Evolutionary conservation across 2,888 invertebrate species (phyloP).

Genomic region (Timema podura): DNA sequence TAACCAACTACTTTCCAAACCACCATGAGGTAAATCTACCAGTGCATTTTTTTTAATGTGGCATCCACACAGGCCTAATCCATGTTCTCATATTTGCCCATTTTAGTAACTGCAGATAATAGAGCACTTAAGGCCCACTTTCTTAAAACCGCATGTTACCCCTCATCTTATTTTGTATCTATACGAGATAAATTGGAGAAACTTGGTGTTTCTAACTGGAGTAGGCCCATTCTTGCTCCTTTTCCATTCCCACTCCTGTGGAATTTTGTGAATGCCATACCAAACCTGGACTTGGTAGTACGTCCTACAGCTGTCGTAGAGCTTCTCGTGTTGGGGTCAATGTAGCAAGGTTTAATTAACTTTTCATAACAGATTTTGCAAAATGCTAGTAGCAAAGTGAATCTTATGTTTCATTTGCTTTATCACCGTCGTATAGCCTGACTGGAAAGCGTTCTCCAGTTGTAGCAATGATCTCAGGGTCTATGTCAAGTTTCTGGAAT

Average conservation of each 20-base stretch:
- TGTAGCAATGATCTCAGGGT: constrained; percentile 2
- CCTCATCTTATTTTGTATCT: constrained; percentile 10
- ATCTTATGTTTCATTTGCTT: not conserved
- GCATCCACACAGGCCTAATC: constrained; percentile 41
- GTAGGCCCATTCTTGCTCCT: constrained; percentile 28
- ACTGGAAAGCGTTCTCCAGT: not conserved
- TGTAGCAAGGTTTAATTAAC: constrained; percentile 28
- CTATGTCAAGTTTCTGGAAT: not conserved
- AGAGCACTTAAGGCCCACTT: constrained; percentile 24
- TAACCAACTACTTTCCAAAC: constrained; percentile 17
- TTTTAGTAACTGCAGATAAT: constrained; percentile 26
- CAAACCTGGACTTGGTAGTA: constrained; percentile 33
- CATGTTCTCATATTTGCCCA: constrained; percentile 35
- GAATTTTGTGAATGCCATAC: constrained; percentile 21
- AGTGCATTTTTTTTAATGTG: too few species aligned
- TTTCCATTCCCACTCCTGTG: constrained; percentile 30
- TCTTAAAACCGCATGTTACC: constrained; percentile 23
- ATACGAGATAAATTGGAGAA: constrained; percentile 27
- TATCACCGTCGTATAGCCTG: not conserved
- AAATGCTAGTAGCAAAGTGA: not conserved
- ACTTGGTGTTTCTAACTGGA: constrained; percentile 22
- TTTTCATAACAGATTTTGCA: constrained; percentile 30
- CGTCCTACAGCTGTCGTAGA: constrained; percentile 31
- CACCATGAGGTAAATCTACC: constrained; percentile 35
- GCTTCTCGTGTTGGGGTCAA: constrained; percentile 27